Percentiles rank a stretch among this genome's conserved stretches.
phyloP scores from a whole-genome alignment of 2,797 vertebrate genomes.

The Lophotriccus pileatus region DNA sequence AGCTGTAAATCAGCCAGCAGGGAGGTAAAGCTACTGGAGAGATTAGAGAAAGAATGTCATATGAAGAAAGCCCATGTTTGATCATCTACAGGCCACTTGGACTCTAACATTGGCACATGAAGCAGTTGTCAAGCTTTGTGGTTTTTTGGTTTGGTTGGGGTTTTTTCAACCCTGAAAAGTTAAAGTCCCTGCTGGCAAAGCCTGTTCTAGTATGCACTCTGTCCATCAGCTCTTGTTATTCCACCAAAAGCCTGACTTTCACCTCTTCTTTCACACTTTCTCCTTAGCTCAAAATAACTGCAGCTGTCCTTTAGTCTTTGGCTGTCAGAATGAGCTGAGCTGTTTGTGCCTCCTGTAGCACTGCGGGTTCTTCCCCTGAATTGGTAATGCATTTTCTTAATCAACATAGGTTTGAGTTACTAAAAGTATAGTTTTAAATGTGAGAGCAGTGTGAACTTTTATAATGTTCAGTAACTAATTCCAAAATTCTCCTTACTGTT shows the following conservation, averaged over 20 bases:
- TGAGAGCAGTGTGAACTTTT: not conserved
- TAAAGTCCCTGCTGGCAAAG: not conserved
- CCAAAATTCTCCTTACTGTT: not conserved
- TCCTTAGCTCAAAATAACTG: not conserved
- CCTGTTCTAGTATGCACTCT: not conserved
- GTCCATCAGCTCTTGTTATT: not conserved
- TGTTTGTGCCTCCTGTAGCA: not conserved
- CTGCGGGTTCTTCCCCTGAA: not conserved
- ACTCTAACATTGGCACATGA: not conserved
- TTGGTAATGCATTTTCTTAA: not conserved
- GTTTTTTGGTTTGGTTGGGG: not conserved
- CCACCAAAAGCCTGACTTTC: not conserved
- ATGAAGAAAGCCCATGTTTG: not conserved
- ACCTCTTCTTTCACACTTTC: not conserved
- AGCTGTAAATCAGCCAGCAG: conserved; percentile 22
- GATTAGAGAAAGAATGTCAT: not conserved
- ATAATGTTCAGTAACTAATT: not conserved
- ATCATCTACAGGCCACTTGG: not conserved
- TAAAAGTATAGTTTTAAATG: not conserved
- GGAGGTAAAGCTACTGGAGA: not conserved
- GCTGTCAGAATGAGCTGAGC: not conserved
- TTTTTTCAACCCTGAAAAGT: not conserved
- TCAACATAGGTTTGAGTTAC: not conserved
- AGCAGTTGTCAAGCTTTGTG: not conserved
- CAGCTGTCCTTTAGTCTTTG: not conserved